These are phyloP conservation scores for Adrianichthys oophorus DNA, from an alignment of 2,797 vertebrate genomes.

Conservation along the genomic window DNA sequence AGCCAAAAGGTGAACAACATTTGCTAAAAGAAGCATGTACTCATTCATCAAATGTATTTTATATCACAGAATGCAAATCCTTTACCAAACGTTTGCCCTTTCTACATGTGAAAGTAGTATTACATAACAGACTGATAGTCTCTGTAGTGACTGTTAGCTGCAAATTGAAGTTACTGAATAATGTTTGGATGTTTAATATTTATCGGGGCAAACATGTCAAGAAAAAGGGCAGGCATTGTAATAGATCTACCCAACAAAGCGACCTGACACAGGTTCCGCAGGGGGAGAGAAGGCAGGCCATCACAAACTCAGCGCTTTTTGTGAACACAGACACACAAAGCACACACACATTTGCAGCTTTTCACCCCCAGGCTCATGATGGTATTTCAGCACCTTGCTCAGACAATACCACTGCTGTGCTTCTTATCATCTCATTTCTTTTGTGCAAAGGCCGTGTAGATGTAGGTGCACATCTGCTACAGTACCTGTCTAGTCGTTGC, in stretches of 20 bases:
- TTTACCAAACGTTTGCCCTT: conserved; percentile 21
- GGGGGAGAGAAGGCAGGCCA: conserved; percentile 17
- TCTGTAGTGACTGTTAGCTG: conserved; percentile 25
- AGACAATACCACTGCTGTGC: conserved; percentile 20
- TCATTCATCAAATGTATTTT: neutral
- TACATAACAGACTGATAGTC: conserved; percentile 39
- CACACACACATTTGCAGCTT: conserved; percentile 25
- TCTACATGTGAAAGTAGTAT: conserved; percentile 17
- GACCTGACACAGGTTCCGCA: conserved; percentile 37
- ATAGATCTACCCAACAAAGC: conserved; percentile 52
- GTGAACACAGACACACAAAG: conserved; percentile 10
- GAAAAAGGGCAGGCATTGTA: conserved; percentile 51
- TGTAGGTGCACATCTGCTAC: conserved; percentile 10
- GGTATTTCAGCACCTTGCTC: conserved; percentile 60
- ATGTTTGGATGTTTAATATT: conserved; percentile 45
- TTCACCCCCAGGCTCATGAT: conserved; percentile 39
- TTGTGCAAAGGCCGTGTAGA: conserved; percentile 15
- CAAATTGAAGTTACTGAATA: conserved; percentile 17
- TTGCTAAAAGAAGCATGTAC: too few relatives aligned
- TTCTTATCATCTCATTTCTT: conserved; percentile 17
- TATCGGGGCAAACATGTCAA: conserved; percentile 40
- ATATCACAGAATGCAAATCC: too few relatives aligned
- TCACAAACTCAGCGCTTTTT: conserved; percentile 12
- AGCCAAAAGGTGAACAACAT: too few relatives aligned
- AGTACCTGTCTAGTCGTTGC: conserved; percentile 21